Evolutionary conservation across 2,797 vertebrate genomes (phyloP).

Genomic region (Falco rusticolus): DNA sequence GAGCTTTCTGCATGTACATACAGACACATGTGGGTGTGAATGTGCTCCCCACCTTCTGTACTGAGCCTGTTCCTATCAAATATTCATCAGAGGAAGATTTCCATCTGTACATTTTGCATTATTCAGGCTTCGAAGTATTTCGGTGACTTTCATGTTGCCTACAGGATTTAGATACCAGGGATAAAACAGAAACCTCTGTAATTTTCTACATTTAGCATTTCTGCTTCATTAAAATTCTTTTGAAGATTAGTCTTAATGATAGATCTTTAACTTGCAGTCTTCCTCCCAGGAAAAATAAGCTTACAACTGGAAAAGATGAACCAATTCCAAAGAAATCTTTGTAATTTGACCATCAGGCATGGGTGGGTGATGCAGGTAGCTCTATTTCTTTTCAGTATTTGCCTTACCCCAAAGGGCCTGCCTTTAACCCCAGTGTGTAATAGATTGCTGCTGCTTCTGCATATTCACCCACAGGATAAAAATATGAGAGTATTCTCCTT

Average conservation of each 20-base stretch:
- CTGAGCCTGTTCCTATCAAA: not conserved
- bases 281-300: slow-evolving; percentile 1
- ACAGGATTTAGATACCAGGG: slow-evolving; percentile 17
- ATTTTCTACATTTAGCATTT: slow-evolving; percentile 16
- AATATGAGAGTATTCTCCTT: not conserved
- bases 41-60: not conserved
- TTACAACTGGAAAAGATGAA: not conserved
- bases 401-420: not conserved
- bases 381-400: not conserved
- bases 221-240: slow-evolving; percentile 49
- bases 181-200: slow-evolving; percentile 12
- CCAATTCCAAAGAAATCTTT: not conserved
- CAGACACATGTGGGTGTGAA: not conserved
- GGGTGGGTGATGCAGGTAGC: not conserved
- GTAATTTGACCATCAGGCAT: not conserved
- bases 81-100: slow-evolving; percentile 49
- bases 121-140: slow-evolving; percentile 37
- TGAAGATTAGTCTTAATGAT: slow-evolving; percentile 18
- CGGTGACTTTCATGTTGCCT: slow-evolving; percentile 31
- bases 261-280: not conserved
- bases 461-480: not conserved
- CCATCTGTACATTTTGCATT: slow-evolving; percentile 14
- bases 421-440: not conserved
- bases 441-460: not conserved
- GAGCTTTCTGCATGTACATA: not conserved